phyloP scores from a whole-genome alignment of 2,113 vertebrate species.

The Pavo muticus region DNA sequence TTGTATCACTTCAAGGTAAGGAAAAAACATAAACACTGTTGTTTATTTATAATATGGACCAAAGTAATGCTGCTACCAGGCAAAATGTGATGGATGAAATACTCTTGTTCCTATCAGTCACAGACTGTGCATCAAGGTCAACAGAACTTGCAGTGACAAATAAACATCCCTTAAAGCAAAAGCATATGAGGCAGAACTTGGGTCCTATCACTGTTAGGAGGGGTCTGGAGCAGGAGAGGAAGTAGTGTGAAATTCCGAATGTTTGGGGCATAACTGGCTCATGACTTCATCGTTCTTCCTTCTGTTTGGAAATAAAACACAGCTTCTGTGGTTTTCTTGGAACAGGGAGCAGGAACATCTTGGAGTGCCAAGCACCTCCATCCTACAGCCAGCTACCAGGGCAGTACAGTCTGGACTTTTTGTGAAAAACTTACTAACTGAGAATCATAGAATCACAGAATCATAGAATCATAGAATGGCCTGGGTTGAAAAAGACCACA shows the following conservation, averaged over 20 bases:
- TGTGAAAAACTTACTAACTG: constrained; percentile 14
- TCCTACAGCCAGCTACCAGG: not conserved
- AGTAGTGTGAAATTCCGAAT: not conserved
- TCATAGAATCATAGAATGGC: no score
- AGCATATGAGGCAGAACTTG: not conserved
- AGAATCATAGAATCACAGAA: not conserved
- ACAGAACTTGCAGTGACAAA: not conserved
- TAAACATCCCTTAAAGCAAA: not conserved
- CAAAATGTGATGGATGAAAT: not conserved
- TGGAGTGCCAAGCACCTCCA: not conserved
- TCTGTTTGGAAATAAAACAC: constrained; percentile 27
- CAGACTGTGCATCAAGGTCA: not conserved
- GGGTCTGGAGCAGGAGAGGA: not conserved
- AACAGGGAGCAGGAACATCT: not conserved
- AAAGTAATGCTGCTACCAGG: not conserved
- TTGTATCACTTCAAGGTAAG: not conserved
- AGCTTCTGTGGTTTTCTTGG: not conserved
- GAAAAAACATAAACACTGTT: not conserved
- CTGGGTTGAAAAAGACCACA: no score
- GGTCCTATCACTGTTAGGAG: not conserved
- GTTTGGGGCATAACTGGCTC: not conserved
- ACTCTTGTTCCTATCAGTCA: not conserved
- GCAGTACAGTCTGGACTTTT: not conserved
- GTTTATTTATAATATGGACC: not conserved
- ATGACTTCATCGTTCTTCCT: constrained; percentile 14